phyloP scores from a whole-genome alignment of 2,113 vertebrate species.

The Phalacrocorax pelagicus region DNA sequence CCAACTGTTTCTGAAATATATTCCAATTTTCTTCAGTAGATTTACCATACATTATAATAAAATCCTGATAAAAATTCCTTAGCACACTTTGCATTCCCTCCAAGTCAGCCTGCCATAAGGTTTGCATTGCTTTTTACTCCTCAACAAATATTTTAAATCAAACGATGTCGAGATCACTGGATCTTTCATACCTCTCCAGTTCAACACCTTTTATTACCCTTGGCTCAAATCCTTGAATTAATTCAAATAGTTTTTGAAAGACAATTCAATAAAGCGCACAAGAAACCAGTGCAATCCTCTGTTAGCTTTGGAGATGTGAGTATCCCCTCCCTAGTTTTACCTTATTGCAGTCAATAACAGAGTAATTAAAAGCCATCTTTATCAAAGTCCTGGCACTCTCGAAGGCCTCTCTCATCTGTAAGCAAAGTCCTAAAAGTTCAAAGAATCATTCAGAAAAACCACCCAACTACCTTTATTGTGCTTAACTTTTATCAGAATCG shows the following conservation, averaged over 20 bases:
- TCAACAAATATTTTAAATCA: constrained; percentile 45
- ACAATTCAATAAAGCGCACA: constrained; percentile 22
- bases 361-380: constrained; percentile 37
- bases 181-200: constrained; percentile 26
- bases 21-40: constrained; percentile 65
- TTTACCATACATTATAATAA: constrained; percentile 58
- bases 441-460: constrained; percentile 45
- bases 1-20: constrained; percentile 66
- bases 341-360: background rate
- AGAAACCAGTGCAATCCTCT: background rate
- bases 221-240: constrained; percentile 27
- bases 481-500: constrained; percentile 51
- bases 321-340: background rate
- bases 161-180: constrained; percentile 7
- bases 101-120: constrained; percentile 17
- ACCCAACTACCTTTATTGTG: constrained; percentile 59
- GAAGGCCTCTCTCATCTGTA: constrained; percentile 45
- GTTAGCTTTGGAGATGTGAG: background rate
- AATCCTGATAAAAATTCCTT: constrained; percentile 60
- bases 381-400: constrained; percentile 14
- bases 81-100: constrained; percentile 15
- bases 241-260: constrained; percentile 47
- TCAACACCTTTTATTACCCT: constrained; percentile 34
- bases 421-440: constrained; percentile 25
- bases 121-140: constrained; percentile 6